phyloP scores from a whole-genome alignment of 2,113 vertebrate species.

The Alouatta palliata region DNA sequence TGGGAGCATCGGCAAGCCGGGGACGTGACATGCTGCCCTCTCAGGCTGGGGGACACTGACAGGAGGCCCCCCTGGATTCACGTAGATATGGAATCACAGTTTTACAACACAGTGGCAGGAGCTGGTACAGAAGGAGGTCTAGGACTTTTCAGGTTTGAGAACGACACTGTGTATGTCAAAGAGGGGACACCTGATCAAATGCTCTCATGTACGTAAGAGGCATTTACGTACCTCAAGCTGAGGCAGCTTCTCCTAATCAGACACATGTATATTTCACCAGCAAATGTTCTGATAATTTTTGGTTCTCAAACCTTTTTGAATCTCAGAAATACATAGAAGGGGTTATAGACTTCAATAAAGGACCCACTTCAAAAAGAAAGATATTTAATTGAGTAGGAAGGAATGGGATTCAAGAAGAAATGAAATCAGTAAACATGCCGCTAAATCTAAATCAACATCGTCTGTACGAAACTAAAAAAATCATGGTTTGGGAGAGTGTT shows the following conservation, averaged over 20 bases:
- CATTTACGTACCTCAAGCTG: not conserved
- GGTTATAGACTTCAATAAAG: not conserved
- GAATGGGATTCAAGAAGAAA: not conserved
- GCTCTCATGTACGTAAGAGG: no score
- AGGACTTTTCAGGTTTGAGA: not conserved
- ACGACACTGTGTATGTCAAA: accelerated
- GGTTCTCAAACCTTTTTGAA: not conserved
- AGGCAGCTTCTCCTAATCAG: not conserved
- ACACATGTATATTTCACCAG: not conserved
- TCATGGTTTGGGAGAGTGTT: not conserved
- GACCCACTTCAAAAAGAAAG: not conserved
- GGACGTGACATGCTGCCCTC: accelerated
- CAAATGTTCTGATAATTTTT: not conserved
- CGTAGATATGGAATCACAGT: accelerated
- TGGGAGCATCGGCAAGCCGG: not conserved
- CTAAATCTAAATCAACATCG: not conserved
- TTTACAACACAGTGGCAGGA: accelerated
- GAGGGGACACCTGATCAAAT: no score
- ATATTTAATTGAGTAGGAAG: not conserved
- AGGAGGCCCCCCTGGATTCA: not conserved
- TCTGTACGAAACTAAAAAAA: not conserved
- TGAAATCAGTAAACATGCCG: not conserved
- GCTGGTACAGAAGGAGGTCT: accelerated
- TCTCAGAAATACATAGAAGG: not conserved
- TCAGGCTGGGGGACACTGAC: no score